Evolutionary conservation across 2,888 invertebrate genomes (phyloP), one percentile per base, ranked within the genome.

Genomic region (Nemotelus nigrinus): DNA sequence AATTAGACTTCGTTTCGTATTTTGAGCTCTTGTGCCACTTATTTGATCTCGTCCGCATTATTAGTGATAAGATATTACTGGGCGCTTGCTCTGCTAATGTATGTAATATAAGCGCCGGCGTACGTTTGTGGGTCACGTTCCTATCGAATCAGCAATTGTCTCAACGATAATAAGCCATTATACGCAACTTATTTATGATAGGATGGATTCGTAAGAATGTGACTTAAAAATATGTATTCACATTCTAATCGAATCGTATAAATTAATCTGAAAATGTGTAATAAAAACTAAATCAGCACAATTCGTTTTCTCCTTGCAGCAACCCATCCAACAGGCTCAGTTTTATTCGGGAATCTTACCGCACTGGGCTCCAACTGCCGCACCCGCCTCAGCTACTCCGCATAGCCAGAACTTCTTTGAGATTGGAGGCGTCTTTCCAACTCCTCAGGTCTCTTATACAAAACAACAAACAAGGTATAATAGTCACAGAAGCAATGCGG

Each of bases 381-480:
- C 87, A 78, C 85, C 88, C 80, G 83, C 84, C 79, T 85, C 87
- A 48, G 83, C 86, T 70, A 88, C 89, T 74, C 84, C 87, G 67
- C 87, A 88, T 79, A 85, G 86, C 75, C 87, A 88, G 80, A 89
- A 90, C 81, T 93, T 90, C 84, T 92, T 91, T 83, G 92, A 93
- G 81, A 90, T 93, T 83, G 89, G 91, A 82, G 90, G 91, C 84
- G 91, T 94, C 80, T 93, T 93, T 86, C 90, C 92, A 79, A 89
- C 93, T 78, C 93, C 92, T 70, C 92, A 92, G 85, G 89, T 90
- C 77, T 88, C 91, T 76, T 92, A 90, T 50, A 83, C 84, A 43
- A 77, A 79, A 64, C 77, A 78, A 63, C 85, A 84, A 75, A 78
- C 82, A 78, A 80, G 86, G 77, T 85, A 85, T 77, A 85, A 84